Base-by-base conservation (phyloP, 2,113 vertebrate species). In the Oncorhynchus masou region DNA sequence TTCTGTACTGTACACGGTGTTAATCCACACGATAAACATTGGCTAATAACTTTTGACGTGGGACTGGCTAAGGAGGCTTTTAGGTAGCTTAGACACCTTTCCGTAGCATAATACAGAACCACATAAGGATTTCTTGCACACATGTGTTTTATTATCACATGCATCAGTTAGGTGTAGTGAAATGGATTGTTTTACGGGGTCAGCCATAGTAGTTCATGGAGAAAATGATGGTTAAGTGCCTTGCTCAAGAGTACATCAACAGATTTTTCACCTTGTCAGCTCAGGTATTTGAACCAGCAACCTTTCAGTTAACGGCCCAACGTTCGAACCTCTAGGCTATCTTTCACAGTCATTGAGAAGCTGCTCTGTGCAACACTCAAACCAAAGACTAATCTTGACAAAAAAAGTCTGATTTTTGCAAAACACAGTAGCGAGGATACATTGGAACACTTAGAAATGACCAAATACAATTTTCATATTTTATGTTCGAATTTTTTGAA, bases 21-120 rank as follows among this genome's bases (percentile, higher is more conserved):
- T 88, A 88, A 87, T 83, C 83, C 84, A 83, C 59, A 85, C 74
- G 60, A 69, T 82, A 85, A 91, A 91, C 84, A 90, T 65, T 0
- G 39, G 78, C 71, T 78, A 77, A 90, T 78, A 77, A 87, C 86
- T 34, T 75, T 75, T 89, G 88, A 91, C 79, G 86, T 91, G 85
- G 83, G 81, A 81, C 78, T 79, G 84, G 79, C 86, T 89, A 86
- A 87, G 79, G 78, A 72, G 84, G 82, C 75, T 88, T 91, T 90
- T 72, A 62, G 70, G 59, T 70, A 77, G 85, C 86, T 91, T 88
- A 85, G 85, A 79, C 80, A 82, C 73, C 79, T 83, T 90, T 83
- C 84, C 88, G 77, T 82, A 88, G 79, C 75, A 83, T 82, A 91
- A 89, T 83, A 88, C 24, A 39, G 75, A 76, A 72, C 73, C 76